These are phyloP conservation scores for Microhierax caerulescens DNA, from an alignment of 2,797 vertebrate species.

Conservation along the genomic window DNA sequence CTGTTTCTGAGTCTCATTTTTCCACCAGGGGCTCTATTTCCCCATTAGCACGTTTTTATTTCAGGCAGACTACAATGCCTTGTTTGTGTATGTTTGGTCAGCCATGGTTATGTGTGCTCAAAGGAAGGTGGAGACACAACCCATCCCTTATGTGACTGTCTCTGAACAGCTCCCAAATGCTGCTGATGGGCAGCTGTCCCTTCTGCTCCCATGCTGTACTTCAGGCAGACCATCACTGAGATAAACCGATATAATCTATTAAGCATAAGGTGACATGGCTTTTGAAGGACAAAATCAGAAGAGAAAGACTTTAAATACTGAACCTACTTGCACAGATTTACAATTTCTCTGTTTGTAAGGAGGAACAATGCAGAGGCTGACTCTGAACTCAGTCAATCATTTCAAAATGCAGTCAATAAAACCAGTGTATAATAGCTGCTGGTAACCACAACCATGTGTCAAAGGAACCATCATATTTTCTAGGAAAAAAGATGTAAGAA, in stretches of 20 bases:
- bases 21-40: neutral
- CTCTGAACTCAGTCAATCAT: neutral
- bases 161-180: neutral
- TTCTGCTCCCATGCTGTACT: neutral
- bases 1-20: slow-evolving; percentile 17
- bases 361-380: neutral
- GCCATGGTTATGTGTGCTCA: neutral
- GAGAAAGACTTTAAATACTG: neutral
- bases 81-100: slow-evolving; percentile 12
- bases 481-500: neutral
- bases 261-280: neutral
- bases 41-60: neutral
- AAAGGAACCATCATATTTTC: slow-evolving; percentile 3
- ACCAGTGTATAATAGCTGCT: neutral
- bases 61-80: neutral
- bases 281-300: neutral
- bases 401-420: slow-evolving; percentile 33
- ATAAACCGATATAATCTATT: neutral
- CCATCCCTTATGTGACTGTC: neutral
- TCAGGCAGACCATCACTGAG: neutral
- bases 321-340: neutral
- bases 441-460: slow-evolving; percentile 11
- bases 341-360: neutral
- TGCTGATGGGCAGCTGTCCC: neutral
- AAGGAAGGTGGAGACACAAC: neutral